phyloP scores from a whole-genome alignment of 2,888 invertebrate species.

The Hirtodrosophila duncani region DNA sequence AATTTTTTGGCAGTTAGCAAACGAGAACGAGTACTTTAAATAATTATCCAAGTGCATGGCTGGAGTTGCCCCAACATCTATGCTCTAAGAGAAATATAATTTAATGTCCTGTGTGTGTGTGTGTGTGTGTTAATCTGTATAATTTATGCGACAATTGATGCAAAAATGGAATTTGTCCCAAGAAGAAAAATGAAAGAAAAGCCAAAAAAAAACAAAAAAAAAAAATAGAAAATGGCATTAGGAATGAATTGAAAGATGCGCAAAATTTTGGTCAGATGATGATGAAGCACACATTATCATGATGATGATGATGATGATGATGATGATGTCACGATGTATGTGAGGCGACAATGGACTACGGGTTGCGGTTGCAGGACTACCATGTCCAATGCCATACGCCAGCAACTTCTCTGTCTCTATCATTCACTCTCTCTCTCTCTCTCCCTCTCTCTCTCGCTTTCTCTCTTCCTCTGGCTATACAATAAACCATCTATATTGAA shows the following conservation, averaged over 20 bases:
- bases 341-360: too few relatives aligned
- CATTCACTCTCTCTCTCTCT: background rate
- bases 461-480: background rate
- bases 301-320: background rate
- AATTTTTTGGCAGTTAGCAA: conserved; percentile 40
- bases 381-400: too few relatives aligned
- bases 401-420: too few relatives aligned
- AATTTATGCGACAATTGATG: conserved; percentile 69
- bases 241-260: conserved; percentile 35
- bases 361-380: too few relatives aligned
- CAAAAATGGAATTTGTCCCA: conserved; percentile 54
- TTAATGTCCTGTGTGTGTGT: conserved; percentile 26
- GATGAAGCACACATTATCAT: background rate
- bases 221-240: conserved; percentile 11
- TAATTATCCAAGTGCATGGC: conserved; percentile 54
- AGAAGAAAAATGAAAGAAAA: conserved; percentile 24
- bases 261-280: background rate
- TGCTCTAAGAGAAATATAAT: conserved; percentile 41
- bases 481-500: conserved; percentile 13
- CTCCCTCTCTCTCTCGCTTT: background rate
- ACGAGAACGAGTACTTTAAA: too few relatives aligned
- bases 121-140: conserved; percentile 56
- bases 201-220: conserved; percentile 26
- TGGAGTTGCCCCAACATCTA: conserved; percentile 15
- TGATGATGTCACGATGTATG: too few relatives aligned